Percentiles rank a stretch among this genome's conserved stretches.
These are phyloP conservation scores for Prionace glauca DNA, from an alignment of 2,797 vertebrate genomes.

Conservation along the genomic window DNA sequence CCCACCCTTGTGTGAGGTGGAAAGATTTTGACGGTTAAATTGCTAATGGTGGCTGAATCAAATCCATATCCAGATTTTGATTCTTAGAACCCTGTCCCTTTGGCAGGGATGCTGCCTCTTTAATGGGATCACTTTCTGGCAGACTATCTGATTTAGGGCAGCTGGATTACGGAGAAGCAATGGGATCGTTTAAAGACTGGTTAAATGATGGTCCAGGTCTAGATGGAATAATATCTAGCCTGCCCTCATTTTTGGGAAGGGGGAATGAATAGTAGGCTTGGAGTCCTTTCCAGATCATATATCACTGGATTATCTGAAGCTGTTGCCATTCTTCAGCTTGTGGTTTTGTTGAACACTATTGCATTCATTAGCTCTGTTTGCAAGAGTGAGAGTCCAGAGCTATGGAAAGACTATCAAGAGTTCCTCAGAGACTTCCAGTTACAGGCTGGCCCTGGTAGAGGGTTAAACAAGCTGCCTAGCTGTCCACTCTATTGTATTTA, in stretches of 20 bases:
- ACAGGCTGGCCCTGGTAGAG: neutral
- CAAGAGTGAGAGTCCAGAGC: neutral
- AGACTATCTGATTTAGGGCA: neutral
- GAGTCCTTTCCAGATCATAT: neutral
- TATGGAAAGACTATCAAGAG: neutral
- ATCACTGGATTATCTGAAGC: neutral
- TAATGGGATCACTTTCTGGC: neutral
- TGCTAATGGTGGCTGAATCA: neutral
- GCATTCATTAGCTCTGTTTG: neutral
- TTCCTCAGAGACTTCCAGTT: neutral
- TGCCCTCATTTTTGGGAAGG: neutral
- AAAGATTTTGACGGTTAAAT: neutral
- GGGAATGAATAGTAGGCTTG: neutral
- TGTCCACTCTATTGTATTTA: neutral
- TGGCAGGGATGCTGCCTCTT: neutral
- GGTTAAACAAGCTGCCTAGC: neutral
- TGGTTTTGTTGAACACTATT: neutral
- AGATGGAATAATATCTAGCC: neutral
- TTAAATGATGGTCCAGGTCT: neutral
- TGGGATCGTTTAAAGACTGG: neutral
- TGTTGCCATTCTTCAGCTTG: neutral
- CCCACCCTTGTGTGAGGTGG: neutral
- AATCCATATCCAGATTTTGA: neutral
- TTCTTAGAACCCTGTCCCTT: neutral
- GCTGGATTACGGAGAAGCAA: neutral